Evolutionary conservation across 2,797 vertebrate species (phyloP).

Genomic region (Simalia tracyae): DNA sequence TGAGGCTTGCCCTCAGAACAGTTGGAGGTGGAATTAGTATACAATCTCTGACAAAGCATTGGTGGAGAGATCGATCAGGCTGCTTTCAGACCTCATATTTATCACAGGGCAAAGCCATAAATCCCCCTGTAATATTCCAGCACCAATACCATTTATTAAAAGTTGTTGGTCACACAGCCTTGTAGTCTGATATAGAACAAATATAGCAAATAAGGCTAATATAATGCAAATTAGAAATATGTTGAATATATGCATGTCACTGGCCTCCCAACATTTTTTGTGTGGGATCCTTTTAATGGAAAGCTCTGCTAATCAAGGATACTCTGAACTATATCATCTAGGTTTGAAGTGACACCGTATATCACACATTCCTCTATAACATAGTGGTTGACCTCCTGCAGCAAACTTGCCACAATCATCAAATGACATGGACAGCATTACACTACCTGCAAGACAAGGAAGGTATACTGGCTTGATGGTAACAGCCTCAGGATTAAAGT

Average conservation of each 20-base stretch:
- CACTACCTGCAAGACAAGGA: not conserved
- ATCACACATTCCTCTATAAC: not conserved
- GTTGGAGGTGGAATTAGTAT: fast-evolving
- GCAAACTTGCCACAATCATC: not conserved
- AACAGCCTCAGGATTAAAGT: not conserved
- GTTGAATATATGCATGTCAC: not conserved
- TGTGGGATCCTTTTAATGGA: not conserved
- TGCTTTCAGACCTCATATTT: constrained; percentile 18
- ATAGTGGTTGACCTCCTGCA: not conserved
- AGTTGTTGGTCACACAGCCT: not conserved
- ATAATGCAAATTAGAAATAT: not conserved
- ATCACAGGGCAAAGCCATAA: constrained; percentile 22
- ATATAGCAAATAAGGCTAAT: not conserved
- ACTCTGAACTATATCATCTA: not conserved
- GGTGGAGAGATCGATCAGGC: not conserved
- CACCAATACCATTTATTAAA: constrained; percentile 13
- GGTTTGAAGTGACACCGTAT: not conserved
- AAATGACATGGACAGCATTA: not conserved
- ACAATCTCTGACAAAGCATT: constrained; percentile 11
- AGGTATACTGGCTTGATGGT: not conserved
- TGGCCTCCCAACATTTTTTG: not conserved
- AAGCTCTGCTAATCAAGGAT: not conserved
- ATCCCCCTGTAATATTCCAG: not conserved
- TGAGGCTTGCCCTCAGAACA: constrained; percentile 36
- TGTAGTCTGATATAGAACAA: not conserved